A percentile compares a stretch with the other conserved stretches of the same genome.
phyloP scores from a whole-genome alignment of 2,797 vertebrate species.

The Aldrovandia affinis region DNA sequence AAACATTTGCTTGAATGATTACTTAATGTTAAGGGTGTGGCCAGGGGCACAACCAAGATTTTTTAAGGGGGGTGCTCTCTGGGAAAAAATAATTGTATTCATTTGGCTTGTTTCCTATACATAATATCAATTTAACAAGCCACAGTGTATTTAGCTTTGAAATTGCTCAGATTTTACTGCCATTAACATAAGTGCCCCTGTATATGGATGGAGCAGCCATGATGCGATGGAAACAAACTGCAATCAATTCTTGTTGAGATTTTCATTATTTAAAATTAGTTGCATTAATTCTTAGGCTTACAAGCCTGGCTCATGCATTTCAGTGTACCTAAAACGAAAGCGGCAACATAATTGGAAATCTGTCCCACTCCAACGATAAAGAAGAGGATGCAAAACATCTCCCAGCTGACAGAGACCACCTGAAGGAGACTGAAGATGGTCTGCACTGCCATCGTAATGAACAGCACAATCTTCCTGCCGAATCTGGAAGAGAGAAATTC shows the following conservation, averaged over 20 bases:
- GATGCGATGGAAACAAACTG: no score
- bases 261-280: no score
- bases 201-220: no score
- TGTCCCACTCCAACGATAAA: slow-evolving; percentile 82
- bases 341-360: slow-evolving; percentile 85
- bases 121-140: not conserved
- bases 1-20: no score
- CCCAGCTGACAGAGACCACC: slow-evolving; percentile 78
- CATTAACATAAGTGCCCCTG: no score
- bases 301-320: not conserved
- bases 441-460: slow-evolving; percentile 77
- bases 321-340: slow-evolving; percentile 84
- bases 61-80: no score
- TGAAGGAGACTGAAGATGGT: slow-evolving; percentile 81
- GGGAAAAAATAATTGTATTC: no score
- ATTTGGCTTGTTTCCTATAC: no score
- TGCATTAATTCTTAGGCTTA: not conserved
- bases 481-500: slow-evolving; percentile 60
- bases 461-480: slow-evolving; percentile 78
- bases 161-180: no score
- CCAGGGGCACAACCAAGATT: no score
- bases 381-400: slow-evolving; percentile 79
- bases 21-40: no score
- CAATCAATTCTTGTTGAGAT: not conserved
- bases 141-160: no score